Conservation (phyloP, 1,140 invertebrate species). For the Aphelinus certus region DNA sequence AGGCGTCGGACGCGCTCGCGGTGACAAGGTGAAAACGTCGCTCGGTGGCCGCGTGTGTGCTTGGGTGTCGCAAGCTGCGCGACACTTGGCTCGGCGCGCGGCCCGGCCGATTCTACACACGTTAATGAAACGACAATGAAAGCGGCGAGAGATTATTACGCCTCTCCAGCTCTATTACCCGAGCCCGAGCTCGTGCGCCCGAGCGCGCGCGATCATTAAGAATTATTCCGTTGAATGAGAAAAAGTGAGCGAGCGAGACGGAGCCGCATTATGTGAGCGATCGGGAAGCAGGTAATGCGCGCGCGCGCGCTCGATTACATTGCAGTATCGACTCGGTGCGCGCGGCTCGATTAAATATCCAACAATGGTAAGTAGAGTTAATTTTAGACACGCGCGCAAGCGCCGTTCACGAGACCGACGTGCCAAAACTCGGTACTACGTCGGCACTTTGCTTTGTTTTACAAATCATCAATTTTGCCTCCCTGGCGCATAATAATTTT, state of each 20-base stretch:
- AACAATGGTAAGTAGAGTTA: neutral
- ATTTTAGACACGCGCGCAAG: neutral
- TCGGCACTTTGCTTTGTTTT: too few relatives aligned
- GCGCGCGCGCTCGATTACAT: neutral
- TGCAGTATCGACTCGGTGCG: neutral
- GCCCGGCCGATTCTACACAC: neutral
- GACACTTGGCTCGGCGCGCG: neutral
- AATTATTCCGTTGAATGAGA: neutral
- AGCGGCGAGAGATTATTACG: neutral
- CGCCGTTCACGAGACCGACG: too few relatives aligned
- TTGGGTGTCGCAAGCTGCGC: neutral
- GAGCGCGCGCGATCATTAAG: neutral
- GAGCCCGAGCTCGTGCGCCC: too few relatives aligned
- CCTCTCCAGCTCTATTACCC: neutral
- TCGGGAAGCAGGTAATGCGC: neutral
- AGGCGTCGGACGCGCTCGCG: neutral
- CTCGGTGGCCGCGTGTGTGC: neutral
- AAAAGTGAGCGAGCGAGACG: neutral
- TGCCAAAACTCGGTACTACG: too few relatives aligned
- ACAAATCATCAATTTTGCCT: too few relatives aligned
- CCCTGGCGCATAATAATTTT: too few relatives aligned
- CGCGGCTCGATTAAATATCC: neutral
- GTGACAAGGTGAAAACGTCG: neutral
- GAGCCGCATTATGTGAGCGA: neutral
- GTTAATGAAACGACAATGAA: conserved; percentile 1